Percentiles rank a stretch among this genome's conserved stretches.
Conservation (phyloP, 2,797 vertebrate species). For the Graptemys geographica region DNA sequence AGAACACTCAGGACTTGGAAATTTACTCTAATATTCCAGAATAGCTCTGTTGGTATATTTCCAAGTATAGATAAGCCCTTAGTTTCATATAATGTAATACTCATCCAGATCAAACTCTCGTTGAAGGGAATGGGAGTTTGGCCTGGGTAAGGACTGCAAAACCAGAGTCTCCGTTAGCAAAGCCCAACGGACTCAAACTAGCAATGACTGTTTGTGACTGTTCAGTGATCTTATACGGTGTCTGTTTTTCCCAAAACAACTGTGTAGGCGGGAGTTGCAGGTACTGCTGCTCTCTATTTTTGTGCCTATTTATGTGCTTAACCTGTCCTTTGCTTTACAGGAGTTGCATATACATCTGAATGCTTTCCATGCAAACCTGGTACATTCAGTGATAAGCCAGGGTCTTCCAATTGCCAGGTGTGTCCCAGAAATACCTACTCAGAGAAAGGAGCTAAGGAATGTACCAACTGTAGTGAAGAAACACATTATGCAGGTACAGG, state of each 20-base stretch:
- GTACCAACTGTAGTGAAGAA: conserved; percentile 86
- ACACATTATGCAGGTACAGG: conserved; percentile 91
- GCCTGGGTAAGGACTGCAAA: background rate
- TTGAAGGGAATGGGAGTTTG: background rate
- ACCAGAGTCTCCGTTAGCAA: background rate
- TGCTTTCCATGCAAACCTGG: conserved; percentile 96
- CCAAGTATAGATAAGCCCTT: background rate
- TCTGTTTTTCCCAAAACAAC: background rate
- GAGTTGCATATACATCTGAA: conserved; percentile 96
- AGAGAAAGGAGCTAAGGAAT: conserved; percentile 92
- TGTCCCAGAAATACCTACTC: conserved; percentile 93
- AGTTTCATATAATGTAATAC: background rate
- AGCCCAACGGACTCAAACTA: background rate
- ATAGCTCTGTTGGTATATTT: background rate
- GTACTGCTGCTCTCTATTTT: background rate
- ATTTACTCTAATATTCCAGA: background rate
- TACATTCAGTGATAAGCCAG: conserved; percentile 89
- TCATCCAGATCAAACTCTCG: background rate
- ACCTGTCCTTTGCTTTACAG: conserved; percentile 76
- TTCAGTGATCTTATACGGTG: background rate
- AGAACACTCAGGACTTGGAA: background rate
- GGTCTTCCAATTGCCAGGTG: conserved; percentile 88
- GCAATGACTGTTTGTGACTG: background rate
- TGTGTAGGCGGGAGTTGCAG: background rate
- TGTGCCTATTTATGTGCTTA: background rate